Base-by-base conservation (phyloP, 2,113 vertebrate species). In the Mustela nigripes region DNA sequence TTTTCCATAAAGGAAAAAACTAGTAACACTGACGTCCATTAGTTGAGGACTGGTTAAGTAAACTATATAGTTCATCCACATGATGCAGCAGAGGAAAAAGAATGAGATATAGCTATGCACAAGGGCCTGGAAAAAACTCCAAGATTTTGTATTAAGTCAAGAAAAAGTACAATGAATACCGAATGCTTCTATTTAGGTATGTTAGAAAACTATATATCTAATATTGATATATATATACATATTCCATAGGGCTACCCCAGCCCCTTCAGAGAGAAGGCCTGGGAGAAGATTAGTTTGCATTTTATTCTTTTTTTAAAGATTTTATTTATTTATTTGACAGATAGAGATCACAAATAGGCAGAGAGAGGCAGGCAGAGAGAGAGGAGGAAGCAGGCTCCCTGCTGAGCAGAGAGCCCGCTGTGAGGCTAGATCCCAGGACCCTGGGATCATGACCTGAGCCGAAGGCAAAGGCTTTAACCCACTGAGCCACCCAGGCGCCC, bases 1-100 rank as follows among this genome's bases (percentile, higher is more conserved):
- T 62, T 71, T 85, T 88, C 67, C 79, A 56, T 56, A 50, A 94
- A 92, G 91, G 36, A 45, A 78, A 96, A 87, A 96, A 26, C 3
- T 28, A 16, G 63, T 60, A 94, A 69, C 7, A 84, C 31, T 65
- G 87, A 79, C 42, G 8, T 45, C 31, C 62, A 95, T 82, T 36
- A 81, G 42, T 18, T 65, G 15, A 94, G 56, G 11, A n/a, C 45
- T 74, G 53, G 24, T 48, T 89, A 97, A 91, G 56, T 87, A 87
- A 81, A 69, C 18, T 94, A 45, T 74, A 89, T 69, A 86, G n/a
- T 19, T 88, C 78, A 78, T 76, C 15, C n/a, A 71, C 42, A 82
- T 67, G 26, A 60, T 50, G 36, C 11, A 91, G 39, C 21, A 26
- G 18, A 94, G 48, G 80, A 67, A 67, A 88, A 94, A 78, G 15